A percentile compares a stretch with the other conserved stretches of the same genome.
Evolutionary conservation across 2,888 invertebrate species (phyloP).

Genomic region (Creontiades dilutus): DNA sequence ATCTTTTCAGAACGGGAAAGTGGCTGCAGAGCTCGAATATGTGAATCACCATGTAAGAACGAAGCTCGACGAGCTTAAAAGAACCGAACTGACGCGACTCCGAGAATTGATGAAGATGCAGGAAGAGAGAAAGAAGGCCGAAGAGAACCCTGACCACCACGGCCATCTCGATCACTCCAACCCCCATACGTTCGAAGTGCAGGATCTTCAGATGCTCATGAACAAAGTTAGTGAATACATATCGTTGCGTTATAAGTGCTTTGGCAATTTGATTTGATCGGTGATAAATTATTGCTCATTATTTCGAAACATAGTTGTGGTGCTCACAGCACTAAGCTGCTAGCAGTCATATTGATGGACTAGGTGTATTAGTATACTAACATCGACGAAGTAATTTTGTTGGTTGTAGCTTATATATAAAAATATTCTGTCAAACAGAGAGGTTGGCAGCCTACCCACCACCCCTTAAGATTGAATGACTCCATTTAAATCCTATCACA

Average conservation of each 20-base stretch:
- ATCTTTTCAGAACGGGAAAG: conserved; percentile 87
- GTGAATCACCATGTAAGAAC: conserved; percentile 93
- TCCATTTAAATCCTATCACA: no score
- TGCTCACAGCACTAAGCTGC: not conserved
- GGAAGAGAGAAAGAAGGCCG: conserved; percentile 82
- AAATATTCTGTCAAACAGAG: no score
- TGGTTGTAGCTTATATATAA: no score
- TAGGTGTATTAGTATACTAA: no score
- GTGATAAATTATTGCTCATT: no score
- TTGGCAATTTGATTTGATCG: no score
- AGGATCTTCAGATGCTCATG: conserved; percentile 95
- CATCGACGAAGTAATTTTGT: no score
- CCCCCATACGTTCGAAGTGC: conserved; percentile 95
- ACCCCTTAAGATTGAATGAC: no score
- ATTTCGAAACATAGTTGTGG: no score
- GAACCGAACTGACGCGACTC: conserved; percentile 91
- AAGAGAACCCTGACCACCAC: conserved; percentile 83
- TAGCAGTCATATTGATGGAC: not conserved
- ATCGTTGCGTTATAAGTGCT: no score
- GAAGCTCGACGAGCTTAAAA: conserved; percentile 94
- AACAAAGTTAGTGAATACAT: conserved; percentile 81
- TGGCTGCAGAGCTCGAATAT: conserved; percentile 93
- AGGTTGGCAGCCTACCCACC: no score
- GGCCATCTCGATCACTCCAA: conserved; percentile 93
- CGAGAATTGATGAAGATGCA: conserved; percentile 84